Base-by-base conservation (phyloP, 2,888 invertebrate genomes). In the Lutraria lutraria region DNA sequence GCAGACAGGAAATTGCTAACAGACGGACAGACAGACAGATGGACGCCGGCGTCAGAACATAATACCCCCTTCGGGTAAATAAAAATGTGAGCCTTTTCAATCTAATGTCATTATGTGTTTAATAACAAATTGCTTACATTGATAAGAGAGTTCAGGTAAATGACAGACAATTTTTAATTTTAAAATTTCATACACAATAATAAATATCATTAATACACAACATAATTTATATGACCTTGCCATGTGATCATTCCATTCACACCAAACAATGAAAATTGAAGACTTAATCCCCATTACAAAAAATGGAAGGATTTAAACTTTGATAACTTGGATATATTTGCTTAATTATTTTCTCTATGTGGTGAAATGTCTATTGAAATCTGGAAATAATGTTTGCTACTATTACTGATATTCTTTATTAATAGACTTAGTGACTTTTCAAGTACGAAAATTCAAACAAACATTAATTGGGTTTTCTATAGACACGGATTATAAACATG, bases 201-300 rank as follows among this genome's bases (percentile, higher is more conserved):
- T 25, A 68, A 68, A 68, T 43, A 43, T 43, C 25, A 68, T 68
- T 68, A 25, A 25, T 25, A 25, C 63, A 68, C 63, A 3, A 68
- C n/a, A 68, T n/a, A n/a, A n/a, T n/a, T n/a, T n/a, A n/a, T 68
- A 25, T 68, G 63, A 68, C 63, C 63, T 56, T 68, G 63, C n/a
- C n/a, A 68, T 12, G 12, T 68, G 3, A n/a, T 12, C 25, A 68
- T 34, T 31, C 29, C 31, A 2, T 72, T 31, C 19, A 76, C 15
- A 76, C 31, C 15, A 34, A n/a, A 76, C 76, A 76, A 31, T 10
- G 34, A 76, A 76, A 25, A 16, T 76, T 76, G 34, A 34, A 6
- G 13, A 31, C 76, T 76, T 25, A 76, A 76, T 76, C 76, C 76
- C 13, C 31, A 34, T 76, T 76, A 16, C 3, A 31, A 31, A 34